Evolutionary conservation across 2,113 vertebrate species (phyloP).

Genomic region (Glaucomys volans): DNA sequence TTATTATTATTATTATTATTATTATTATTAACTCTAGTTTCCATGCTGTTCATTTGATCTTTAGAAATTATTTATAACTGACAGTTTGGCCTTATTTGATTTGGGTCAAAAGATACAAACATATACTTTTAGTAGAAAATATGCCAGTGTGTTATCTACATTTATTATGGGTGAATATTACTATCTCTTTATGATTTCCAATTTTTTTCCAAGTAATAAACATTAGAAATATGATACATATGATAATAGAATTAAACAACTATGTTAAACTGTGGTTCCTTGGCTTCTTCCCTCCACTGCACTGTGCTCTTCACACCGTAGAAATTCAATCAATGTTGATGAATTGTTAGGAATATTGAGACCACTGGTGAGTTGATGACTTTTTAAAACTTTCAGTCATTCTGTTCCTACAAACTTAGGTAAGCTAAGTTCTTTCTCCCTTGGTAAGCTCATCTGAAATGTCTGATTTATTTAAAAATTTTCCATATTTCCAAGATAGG

Average conservation of each 20-base stretch:
- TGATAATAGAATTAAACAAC: background rate
- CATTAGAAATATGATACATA: background rate
- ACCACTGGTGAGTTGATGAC: background rate
- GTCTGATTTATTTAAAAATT: background rate
- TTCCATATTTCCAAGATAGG: background rate
- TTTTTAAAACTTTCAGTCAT: background rate
- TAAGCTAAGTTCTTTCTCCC: background rate
- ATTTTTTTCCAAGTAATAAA: constrained; percentile 16
- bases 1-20: background rate
- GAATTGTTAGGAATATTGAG: background rate
- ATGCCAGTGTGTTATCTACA: background rate
- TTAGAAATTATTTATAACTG: background rate
- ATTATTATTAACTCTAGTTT: background rate
- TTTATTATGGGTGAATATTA: background rate
- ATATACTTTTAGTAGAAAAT: background rate
- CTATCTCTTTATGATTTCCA: background rate
- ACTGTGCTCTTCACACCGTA: background rate
- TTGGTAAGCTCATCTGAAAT: constrained; percentile 10
- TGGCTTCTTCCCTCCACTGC: background rate
- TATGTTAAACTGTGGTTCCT: background rate
- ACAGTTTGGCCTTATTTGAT: background rate
- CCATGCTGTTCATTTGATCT: background rate
- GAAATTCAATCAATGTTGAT: background rate
- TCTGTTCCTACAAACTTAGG: background rate
- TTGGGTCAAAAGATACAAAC: background rate